Evolutionary conservation across 2,797 vertebrate species (phyloP).

Genomic region (Cuniculus paca): DNA sequence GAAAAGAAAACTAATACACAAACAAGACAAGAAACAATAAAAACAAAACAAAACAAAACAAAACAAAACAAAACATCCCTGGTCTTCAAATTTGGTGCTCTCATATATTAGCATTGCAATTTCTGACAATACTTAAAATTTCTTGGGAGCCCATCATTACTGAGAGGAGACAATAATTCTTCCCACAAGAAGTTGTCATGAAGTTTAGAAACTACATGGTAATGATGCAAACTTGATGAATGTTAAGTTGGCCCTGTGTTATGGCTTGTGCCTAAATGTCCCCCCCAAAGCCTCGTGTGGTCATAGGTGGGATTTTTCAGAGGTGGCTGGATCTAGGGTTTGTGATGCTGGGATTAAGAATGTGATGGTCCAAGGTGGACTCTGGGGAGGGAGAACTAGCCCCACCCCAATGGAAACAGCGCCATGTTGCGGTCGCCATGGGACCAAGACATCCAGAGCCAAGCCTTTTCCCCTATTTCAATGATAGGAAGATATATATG

Average conservation of each 20-base stretch:
- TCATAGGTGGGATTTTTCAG: neutral
- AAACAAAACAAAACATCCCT: neutral
- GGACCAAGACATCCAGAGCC: too few relatives aligned
- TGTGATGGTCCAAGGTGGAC: too few relatives aligned
- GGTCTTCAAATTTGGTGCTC: neutral
- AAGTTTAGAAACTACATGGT: constrained; percentile 65
- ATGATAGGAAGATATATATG: too few relatives aligned
- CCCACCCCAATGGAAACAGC: too few relatives aligned
- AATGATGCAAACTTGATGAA: neutral
- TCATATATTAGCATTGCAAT: neutral
- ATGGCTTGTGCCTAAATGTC: neutral
- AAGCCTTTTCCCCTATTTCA: too few relatives aligned
- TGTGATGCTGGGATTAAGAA: neutral
- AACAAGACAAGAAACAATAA: neutral
- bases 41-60: neutral
- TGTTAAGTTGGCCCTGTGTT: neutral
- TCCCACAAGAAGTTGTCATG: neutral
- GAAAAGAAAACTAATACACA: neutral
- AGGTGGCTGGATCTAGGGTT: neutral
- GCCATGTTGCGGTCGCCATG: too few relatives aligned
- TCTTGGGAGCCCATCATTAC: neutral
- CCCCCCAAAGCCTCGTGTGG: neutral
- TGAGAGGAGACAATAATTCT: constrained; percentile 41
- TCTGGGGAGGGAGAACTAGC: too few relatives aligned
- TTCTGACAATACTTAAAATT: constrained; percentile 21